These are phyloP conservation scores for Chloroceryle aenea DNA, from an alignment of 2,113 vertebrate genomes.

Conservation along the genomic window DNA sequence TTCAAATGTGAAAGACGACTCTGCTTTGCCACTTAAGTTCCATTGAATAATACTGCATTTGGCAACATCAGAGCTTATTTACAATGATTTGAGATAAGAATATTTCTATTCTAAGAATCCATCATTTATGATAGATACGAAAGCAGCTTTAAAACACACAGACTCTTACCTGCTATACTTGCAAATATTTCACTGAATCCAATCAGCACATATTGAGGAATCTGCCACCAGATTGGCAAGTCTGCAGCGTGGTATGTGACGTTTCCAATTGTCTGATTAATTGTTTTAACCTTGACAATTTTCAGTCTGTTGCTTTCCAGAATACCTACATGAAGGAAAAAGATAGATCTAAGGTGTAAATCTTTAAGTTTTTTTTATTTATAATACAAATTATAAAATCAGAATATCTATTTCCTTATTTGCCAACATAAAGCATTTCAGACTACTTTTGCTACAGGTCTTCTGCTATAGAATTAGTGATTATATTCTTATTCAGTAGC, in stretches of 20 bases:
- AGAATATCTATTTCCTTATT: not conserved
- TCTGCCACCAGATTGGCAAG: slow-evolving; percentile 95
- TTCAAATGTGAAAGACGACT: not conserved
- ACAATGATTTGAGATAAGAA: not conserved
- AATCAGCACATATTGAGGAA: slow-evolving; percentile 97
- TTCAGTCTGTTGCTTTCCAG: slow-evolving; percentile 93
- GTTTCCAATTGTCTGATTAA: slow-evolving; percentile 88
- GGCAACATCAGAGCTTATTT: not conserved
- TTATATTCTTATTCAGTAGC: not conserved
- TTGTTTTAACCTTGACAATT: slow-evolving; percentile 79
- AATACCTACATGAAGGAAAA: slow-evolving; percentile 79
- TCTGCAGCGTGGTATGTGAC: slow-evolving; percentile 89
- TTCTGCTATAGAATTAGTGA: not conserved
- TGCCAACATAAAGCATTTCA: not conserved
- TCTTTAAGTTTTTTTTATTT: not conserved
- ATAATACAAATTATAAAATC: not conserved
- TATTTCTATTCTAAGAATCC: not conserved
- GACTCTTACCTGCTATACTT: slow-evolving; percentile 91
- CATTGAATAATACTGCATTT: not conserved
- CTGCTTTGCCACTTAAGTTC: not conserved
- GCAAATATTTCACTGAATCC: slow-evolving; percentile 97
- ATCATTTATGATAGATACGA: not conserved
- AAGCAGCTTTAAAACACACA: not conserved
- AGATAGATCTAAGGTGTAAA: not conserved
- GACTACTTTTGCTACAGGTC: not conserved